Evolutionary conservation across 2,888 invertebrate species (phyloP).

Genomic region (Cerceris ruficornis): DNA sequence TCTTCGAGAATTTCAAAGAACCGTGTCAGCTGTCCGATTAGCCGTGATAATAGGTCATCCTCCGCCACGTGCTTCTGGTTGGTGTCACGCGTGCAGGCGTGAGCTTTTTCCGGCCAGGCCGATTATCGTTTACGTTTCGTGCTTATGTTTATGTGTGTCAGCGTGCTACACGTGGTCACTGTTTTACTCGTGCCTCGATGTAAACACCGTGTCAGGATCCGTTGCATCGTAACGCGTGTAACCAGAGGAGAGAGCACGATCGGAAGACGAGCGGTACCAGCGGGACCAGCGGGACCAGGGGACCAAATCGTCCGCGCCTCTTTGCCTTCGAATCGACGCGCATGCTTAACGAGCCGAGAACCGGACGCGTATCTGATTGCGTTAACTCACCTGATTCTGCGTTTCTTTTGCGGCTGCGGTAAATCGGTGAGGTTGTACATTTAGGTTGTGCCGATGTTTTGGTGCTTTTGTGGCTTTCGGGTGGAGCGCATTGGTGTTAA

Average conservation of each 20-base stretch:
- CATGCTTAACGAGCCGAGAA: slow-evolving; percentile 25
- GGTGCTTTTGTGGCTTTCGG: too few species aligned
- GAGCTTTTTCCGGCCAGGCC: slow-evolving; percentile 54
- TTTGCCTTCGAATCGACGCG: slow-evolving; percentile 32
- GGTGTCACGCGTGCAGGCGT: slow-evolving; percentile 54
- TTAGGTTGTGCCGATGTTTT: too few species aligned
- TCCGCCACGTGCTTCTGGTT: slow-evolving; percentile 52
- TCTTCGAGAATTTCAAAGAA: not conserved
- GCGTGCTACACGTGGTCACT: slow-evolving; percentile 70
- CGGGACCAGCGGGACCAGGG: not conserved
- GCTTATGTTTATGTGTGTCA: slow-evolving; percentile 71
- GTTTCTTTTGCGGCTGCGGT: not conserved
- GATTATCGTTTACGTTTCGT: slow-evolving; percentile 57
- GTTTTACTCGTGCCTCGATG: slow-evolving; percentile 62
- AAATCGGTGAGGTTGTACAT: not conserved
- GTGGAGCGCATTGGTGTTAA: too few species aligned
- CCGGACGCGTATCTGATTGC: slow-evolving; percentile 21
- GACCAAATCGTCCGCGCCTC: slow-evolving; percentile 33
- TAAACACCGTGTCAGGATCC: slow-evolving; percentile 56
- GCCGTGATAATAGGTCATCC: slow-evolving; percentile 29
- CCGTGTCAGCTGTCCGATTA: not conserved
- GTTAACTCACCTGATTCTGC: not conserved
- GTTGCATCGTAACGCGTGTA: slow-evolving; percentile 9
- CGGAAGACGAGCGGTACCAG: not conserved
- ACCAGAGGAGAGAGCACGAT: not conserved